phyloP scores from a whole-genome alignment of 2,113 vertebrate genomes.

The Rhinolophus ferrumequinum region DNA sequence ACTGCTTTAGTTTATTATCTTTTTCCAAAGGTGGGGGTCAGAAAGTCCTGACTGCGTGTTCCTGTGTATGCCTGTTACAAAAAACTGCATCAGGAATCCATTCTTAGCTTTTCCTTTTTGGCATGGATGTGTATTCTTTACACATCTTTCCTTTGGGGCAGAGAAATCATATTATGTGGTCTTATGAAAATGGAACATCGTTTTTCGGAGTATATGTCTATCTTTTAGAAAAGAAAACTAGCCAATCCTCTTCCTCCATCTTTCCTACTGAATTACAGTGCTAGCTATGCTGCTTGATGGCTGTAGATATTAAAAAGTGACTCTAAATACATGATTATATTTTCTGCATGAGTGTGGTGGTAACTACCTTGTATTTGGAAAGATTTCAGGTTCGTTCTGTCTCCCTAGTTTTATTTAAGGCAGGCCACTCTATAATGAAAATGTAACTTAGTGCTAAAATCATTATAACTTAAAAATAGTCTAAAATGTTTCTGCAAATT shows the following conservation, averaged over 20 bases:
- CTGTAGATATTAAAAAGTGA: conserved; percentile 44
- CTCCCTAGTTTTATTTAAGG: conserved; percentile 58
- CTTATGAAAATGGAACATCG: conserved; percentile 30
- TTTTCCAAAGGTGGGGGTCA: conserved; percentile 6
- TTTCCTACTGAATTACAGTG: conserved; percentile 46
- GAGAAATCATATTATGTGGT: conserved; percentile 18
- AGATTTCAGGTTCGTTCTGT: conserved; percentile 52
- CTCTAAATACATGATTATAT: conserved; percentile 44
- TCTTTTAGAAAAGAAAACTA: conserved; percentile 14
- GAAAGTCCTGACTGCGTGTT: conserved; percentile 26
- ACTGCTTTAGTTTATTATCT: conserved; percentile 58
- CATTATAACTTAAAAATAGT: conserved; percentile 41
- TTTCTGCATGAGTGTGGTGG: conserved; percentile 26
- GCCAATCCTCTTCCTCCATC: not conserved
- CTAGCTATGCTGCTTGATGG: conserved; percentile 47
- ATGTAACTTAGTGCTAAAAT: conserved; percentile 53
- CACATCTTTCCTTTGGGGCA: conserved; percentile 43
- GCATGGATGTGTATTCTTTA: conserved; percentile 45
- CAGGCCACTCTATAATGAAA: conserved; percentile 44
- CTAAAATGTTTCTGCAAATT: conserved; percentile 53
- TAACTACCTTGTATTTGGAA: conserved; percentile 54
- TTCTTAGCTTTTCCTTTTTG: conserved; percentile 31
- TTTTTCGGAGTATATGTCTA: not conserved
- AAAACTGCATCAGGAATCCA: conserved; percentile 21
- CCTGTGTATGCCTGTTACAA: conserved; percentile 17